A percentile compares a stretch with the other conserved stretches of the same genome.
Evolutionary conservation across 2,797 vertebrate genomes (phyloP).

Genomic region (Hippoglossus hippoglossus): DNA sequence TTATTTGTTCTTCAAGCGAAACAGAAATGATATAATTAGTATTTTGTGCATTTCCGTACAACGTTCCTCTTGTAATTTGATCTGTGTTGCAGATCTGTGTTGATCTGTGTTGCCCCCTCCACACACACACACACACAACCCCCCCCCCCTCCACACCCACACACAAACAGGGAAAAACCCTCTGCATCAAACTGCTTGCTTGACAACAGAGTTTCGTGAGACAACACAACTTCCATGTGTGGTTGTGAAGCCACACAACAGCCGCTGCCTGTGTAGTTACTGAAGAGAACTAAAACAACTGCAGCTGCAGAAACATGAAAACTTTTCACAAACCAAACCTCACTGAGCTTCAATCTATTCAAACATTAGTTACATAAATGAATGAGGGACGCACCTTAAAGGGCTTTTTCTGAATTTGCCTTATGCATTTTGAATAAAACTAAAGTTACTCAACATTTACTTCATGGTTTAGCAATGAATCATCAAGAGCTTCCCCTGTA

Average conservation of each 20-base stretch:
- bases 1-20: background rate
- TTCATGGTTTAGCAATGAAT: background rate
- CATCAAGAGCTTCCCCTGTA: background rate
- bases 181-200: slow-evolving; percentile 31
- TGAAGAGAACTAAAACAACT: too few species aligned
- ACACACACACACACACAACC: too few species aligned
- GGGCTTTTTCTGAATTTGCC: background rate
- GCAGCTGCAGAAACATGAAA: background rate
- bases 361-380: background rate
- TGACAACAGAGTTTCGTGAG: slow-evolving; percentile 45
- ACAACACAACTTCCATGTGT: slow-evolving; percentile 43
- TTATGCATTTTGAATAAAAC: background rate
- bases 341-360: slow-evolving; percentile 1
- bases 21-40: too few species aligned
- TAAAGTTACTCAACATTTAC: background rate
- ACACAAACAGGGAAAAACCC: background rate
- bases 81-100: background rate
- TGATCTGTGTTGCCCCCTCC: slow-evolving; percentile 10
- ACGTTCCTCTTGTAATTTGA: background rate
- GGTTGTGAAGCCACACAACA: background rate
- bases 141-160: background rate
- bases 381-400: background rate
- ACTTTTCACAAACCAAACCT: background rate
- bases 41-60: background rate
- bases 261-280: background rate